Conservation (phyloP, 1,140 invertebrate genomes). For the Portunus trituberculatus region DNA sequence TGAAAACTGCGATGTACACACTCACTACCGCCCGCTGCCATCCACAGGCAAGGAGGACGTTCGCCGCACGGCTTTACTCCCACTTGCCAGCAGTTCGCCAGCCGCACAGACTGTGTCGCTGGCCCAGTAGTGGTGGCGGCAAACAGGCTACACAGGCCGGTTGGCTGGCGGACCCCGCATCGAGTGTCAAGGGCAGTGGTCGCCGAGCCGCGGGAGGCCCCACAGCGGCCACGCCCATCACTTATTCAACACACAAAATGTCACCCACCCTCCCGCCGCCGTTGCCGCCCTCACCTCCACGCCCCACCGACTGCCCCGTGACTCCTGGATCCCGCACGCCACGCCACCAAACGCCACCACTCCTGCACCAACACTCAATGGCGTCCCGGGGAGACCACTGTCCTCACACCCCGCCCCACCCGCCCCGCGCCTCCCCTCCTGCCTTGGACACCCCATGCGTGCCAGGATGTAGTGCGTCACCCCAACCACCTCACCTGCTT, state of each 20-base stretch:
- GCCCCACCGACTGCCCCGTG: too few species aligned
- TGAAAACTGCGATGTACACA: too few species aligned
- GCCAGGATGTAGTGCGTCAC: neutral
- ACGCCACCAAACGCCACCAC: too few species aligned
- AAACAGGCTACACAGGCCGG: neutral
- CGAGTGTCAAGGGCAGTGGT: too few species aligned
- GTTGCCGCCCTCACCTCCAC: neutral
- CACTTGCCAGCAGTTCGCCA: neutral
- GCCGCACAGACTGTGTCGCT: neutral
- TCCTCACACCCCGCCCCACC: neutral
- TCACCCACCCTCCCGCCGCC: neutral
- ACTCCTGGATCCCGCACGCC: too few species aligned
- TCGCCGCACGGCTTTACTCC: too few species aligned
- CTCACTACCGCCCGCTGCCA: too few species aligned
- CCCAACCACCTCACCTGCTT: neutral
- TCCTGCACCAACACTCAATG: neutral
- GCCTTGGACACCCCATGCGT: neutral
- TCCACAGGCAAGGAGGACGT: too few species aligned
- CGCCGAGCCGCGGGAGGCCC: neutral
- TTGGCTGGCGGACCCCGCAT: neutral
- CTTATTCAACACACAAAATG: neutral
- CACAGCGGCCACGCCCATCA: neutral
- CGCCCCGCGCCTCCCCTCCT: too few species aligned
- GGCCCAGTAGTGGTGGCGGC: too few species aligned
- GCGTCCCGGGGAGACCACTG: neutral